phyloP scores from a whole-genome alignment of 1,140 invertebrate species.

The Holcopasites calliopsidis region DNA sequence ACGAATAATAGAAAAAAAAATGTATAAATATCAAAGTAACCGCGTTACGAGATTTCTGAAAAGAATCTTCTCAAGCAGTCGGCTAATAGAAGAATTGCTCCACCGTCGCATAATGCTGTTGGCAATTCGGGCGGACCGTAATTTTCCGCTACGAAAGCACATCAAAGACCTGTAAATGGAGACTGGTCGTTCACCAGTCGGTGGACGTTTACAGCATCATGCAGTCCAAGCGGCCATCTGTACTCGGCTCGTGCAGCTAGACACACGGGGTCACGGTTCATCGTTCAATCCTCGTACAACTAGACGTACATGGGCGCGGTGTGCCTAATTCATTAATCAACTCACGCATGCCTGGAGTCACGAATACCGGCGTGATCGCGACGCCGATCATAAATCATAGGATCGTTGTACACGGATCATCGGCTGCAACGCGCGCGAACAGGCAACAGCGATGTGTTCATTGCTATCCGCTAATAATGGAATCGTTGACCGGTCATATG shows the following conservation, averaged over 20 bases:
- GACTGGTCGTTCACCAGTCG: not conserved
- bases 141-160: not conserved
- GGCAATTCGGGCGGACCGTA: too few relatives aligned
- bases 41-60: too few relatives aligned
- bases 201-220: constrained; percentile 29
- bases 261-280: constrained; percentile 16
- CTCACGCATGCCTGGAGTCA: not conserved
- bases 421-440: not conserved
- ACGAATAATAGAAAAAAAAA: too few relatives aligned
- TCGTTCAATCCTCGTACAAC: constrained; percentile 1
- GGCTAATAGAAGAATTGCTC: too few relatives aligned
- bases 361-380: constrained; percentile 15
- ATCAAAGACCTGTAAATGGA: too few relatives aligned
- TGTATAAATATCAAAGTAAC: too few relatives aligned
- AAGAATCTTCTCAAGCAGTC: too few relatives aligned
- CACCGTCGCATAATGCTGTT: too few relatives aligned
- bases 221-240: constrained; percentile 24
- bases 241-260: not conserved
- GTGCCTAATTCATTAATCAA: constrained; percentile 36
- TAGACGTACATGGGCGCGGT: not conserved
- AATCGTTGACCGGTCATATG: not conserved
- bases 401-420: constrained; percentile 12
- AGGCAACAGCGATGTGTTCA: not conserved
- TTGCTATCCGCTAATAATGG: constrained; percentile 35
- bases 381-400: constrained; percentile 29